A percentile compares a stretch with the other conserved stretches of the same genome.
Conservation (phyloP, 2,888 invertebrate species). For the Heliconius aoede region DNA sequence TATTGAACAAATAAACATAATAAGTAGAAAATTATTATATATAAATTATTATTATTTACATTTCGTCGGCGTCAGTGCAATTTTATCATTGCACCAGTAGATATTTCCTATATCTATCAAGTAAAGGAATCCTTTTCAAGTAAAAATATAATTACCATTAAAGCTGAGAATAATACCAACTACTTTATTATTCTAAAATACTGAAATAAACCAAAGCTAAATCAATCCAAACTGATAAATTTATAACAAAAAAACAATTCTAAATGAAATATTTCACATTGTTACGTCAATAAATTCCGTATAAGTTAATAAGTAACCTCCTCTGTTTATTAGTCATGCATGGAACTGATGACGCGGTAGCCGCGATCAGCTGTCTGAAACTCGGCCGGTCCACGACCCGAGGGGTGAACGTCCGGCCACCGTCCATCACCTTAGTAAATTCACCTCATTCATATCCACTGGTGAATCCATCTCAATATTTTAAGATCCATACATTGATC, state of each 20-base stretch:
- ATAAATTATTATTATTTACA: background rate
- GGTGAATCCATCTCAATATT: conserved; percentile 76
- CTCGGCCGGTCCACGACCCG: conserved; percentile 79
- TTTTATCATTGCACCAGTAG: no score
- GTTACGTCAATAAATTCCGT: conserved; percentile 51
- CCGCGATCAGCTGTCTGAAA: conserved; percentile 75
- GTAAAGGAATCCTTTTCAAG: no score
- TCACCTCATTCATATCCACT: conserved; percentile 73
- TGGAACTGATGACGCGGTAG: conserved; percentile 52
- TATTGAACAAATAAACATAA: background rate
- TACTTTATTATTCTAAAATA: background rate
- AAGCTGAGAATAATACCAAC: no score
- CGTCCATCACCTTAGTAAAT: conserved; percentile 75
- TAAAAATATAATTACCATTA: no score
- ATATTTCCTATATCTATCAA: no score
- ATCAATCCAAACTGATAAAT: background rate
- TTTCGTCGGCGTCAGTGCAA: background rate
- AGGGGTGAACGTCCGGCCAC: conserved; percentile 70
- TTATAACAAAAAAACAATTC: conserved; percentile 16
- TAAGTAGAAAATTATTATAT: background rate
- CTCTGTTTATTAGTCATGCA: conserved; percentile 61
- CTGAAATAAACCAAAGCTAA: background rate
- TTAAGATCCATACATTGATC: conserved; percentile 61
- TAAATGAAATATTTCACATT: conserved; percentile 32
- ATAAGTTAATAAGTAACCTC: conserved; percentile 56